phyloP scores from a whole-genome alignment of 2,113 vertebrate genomes.

The Ciconia boyciana region DNA sequence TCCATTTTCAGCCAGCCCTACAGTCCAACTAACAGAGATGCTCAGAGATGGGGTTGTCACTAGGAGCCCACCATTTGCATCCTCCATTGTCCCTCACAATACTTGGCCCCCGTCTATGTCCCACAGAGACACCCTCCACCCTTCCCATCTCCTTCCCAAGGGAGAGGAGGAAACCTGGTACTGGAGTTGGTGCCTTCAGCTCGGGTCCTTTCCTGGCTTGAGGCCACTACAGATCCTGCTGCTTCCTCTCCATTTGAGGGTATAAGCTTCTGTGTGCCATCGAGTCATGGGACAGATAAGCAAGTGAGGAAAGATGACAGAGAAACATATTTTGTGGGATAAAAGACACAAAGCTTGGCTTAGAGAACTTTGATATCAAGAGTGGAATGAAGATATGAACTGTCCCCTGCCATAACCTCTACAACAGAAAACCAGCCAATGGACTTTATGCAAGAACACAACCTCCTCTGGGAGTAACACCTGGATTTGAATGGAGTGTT shows the following conservation, averaged over 20 bases:
- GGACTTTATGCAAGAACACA: not conserved
- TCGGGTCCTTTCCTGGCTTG: not conserved
- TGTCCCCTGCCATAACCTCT: not conserved
- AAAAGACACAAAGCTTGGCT: not conserved
- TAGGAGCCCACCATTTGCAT: not conserved
- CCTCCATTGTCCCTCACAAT: not conserved
- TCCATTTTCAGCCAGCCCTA: not conserved
- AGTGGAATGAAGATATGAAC: not conserved
- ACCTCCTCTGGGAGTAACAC: not conserved
- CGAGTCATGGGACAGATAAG: fast-evolving
- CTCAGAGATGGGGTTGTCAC: not conserved
- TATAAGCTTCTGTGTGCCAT: not conserved
- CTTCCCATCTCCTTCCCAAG: not conserved
- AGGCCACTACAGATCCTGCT: not conserved
- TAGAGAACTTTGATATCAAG: not conserved
- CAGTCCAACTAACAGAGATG: not conserved
- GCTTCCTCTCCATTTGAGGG: fast-evolving
- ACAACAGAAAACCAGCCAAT: not conserved
- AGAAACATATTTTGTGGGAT: not conserved
- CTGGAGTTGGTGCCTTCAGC: not conserved
- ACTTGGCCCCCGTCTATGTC: not conserved
- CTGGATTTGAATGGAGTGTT: not conserved
- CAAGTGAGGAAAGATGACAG: not conserved
- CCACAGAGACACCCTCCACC: not conserved
- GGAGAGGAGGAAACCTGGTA: not conserved